A percentile compares a stretch with the other conserved stretches of the same genome.
phyloP scores from a whole-genome alignment of 2,888 invertebrate species.

The Hofmannophila pseudospretella region DNA sequence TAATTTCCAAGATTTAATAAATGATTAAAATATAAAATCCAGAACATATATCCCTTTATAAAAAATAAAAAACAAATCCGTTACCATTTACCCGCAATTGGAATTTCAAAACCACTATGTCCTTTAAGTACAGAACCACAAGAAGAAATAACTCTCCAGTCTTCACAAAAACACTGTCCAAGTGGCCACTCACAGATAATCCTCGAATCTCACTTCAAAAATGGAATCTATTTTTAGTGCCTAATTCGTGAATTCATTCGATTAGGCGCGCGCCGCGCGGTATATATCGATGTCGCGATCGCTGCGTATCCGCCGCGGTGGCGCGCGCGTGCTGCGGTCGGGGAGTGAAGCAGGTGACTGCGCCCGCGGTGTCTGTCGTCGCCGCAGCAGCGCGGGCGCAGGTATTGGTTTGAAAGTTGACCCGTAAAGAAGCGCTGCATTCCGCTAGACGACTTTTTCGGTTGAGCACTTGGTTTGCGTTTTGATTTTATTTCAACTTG shows the following conservation, averaged over 20 bases:
- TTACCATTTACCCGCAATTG: conserved; percentile 1
- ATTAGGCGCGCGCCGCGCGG: conserved; percentile 37
- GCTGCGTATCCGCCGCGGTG: conserved; percentile 25
- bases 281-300: too few relatives aligned
- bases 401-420: neutral
- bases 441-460: neutral
- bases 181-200: too few relatives aligned
- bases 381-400: conserved; percentile 1
- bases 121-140: too few relatives aligned
- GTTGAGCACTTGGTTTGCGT: too few relatives aligned
- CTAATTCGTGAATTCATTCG: conserved; percentile 26
- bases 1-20: too few relatives aligned
- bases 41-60: too few relatives aligned
- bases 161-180: neutral
- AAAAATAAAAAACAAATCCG: neutral
- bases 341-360: conserved; percentile 64
- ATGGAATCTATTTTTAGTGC: conserved; percentile 12
- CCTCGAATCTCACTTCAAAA: neutral
- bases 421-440: neutral
- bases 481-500: too few relatives aligned
- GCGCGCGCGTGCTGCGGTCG: conserved; percentile 39
- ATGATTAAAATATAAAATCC: too few relatives aligned
- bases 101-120: neutral
- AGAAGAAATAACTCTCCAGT: conserved; percentile 34
- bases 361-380: neutral